These are phyloP conservation scores for Trinorchestia longiramus DNA, from an alignment of 1,140 invertebrate genomes.

Conservation along the genomic window DNA sequence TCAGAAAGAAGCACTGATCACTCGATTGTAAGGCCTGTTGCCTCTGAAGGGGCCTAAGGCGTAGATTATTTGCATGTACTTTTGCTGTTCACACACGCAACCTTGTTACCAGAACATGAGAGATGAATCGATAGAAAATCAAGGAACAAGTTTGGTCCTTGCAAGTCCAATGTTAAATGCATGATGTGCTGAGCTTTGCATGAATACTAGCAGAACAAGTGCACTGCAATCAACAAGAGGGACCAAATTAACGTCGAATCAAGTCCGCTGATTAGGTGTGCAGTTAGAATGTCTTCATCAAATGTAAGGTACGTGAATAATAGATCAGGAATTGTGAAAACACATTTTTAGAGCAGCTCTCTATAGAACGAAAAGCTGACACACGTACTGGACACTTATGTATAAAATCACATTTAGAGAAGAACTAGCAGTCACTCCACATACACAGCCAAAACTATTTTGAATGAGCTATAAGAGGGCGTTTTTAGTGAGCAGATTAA, in stretches of 20 bases:
- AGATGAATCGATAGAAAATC: not conserved
- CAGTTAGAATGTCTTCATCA: not conserved
- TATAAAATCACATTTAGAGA: not conserved
- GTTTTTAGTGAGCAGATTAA: not conserved
- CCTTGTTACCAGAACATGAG: constrained; percentile 22
- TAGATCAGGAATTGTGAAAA: not conserved
- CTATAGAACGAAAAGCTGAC: not conserved
- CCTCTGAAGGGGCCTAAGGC: not conserved
- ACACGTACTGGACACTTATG: not conserved
- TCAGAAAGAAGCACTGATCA: not conserved
- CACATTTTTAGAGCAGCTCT: too few relatives aligned
- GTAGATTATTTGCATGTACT: not conserved
- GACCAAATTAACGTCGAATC: not conserved
- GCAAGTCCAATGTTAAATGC: not conserved
- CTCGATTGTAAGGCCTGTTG: not conserved
- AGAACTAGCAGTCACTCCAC: not conserved
- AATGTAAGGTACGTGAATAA: not conserved
- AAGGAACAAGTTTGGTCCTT: not conserved
- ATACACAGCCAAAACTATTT: not conserved
- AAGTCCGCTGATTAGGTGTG: not conserved
- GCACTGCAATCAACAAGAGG: not conserved
- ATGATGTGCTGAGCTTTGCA: not conserved
- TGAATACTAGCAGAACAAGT: not conserved
- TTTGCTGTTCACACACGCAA: not conserved
- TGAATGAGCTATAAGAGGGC: not conserved